Percentiles rank a stretch among this genome's conserved stretches.
These are phyloP conservation scores for Donacobius atricapilla DNA, from an alignment of 2,113 vertebrate genomes.

Conservation along the genomic window DNA sequence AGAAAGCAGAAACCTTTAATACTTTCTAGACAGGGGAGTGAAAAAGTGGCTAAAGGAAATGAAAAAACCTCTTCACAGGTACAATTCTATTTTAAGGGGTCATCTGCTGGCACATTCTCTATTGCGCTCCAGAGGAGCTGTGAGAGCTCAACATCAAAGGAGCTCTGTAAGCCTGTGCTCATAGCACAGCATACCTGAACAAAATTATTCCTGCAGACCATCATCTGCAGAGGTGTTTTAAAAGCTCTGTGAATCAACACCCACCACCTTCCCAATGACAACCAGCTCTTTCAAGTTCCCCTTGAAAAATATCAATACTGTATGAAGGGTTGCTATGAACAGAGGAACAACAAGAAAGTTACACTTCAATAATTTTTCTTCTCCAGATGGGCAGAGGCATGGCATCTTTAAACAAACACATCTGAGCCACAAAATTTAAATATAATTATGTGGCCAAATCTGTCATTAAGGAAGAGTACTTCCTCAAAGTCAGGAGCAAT, in stretches of 20 bases:
- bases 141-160: background rate
- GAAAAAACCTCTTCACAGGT: background rate
- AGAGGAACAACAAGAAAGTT: background rate
- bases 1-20: background rate
- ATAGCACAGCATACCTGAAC: background rate
- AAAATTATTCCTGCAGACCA: background rate
- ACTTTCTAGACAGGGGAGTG: background rate
- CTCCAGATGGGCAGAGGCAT: background rate
- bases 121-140: background rate
- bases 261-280: background rate
- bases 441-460: background rate
- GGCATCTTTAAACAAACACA: background rate
- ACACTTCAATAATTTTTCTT: background rate
- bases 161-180: background rate
- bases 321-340: background rate
- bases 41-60: background rate
- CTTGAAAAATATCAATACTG: background rate
- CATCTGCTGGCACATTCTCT: background rate
- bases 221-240: background rate
- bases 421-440: background rate
- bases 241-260: background rate
- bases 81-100: background rate
- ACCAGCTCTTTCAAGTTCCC: background rate
- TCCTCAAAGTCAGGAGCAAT: slow-evolving; percentile 26
- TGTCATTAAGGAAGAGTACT: background rate